Percentiles rank a stretch among this genome's conserved stretches.
phyloP scores from a whole-genome alignment of 2,113 vertebrate genomes.

The Meles meles region DNA sequence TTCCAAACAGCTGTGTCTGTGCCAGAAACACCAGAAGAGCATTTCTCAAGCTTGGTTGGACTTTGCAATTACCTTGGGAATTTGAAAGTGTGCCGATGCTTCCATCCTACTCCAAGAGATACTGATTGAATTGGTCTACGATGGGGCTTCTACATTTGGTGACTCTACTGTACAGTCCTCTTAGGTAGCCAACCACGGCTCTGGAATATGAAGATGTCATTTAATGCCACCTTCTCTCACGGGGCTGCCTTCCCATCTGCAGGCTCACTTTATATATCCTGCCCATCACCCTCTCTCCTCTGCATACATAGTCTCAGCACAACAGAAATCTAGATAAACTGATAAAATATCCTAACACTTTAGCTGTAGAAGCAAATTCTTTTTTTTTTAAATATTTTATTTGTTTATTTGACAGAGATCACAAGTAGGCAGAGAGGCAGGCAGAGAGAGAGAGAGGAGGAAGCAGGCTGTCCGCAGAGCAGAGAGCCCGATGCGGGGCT shows the following conservation, averaged over 20 bases:
- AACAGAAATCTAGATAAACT: background rate
- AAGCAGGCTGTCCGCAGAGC: no score
- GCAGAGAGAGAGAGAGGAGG: no score
- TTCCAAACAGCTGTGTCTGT: background rate
- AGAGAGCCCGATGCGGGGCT: no score
- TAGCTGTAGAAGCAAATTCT: background rate
- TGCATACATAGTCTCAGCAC: background rate
- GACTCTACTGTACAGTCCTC: fast-evolving
- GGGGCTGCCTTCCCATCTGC: background rate
- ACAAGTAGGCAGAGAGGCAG: no score
- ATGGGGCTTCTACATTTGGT: background rate
- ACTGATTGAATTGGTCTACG: background rate
- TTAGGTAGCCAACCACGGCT: background rate
- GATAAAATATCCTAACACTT: background rate
- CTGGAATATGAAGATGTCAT: background rate
- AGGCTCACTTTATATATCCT: background rate
- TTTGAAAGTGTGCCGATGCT: background rate
- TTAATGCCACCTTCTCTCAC: background rate
- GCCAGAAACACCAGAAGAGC: fast-evolving
- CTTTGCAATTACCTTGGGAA: background rate
- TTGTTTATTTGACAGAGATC: no score
- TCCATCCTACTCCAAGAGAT: background rate
- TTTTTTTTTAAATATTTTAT: no score
- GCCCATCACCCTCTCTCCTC: background rate
- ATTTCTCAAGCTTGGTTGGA: background rate